Conservation (phyloP, 2,888 invertebrate genomes). For the Metopia argyrocephala region DNA sequence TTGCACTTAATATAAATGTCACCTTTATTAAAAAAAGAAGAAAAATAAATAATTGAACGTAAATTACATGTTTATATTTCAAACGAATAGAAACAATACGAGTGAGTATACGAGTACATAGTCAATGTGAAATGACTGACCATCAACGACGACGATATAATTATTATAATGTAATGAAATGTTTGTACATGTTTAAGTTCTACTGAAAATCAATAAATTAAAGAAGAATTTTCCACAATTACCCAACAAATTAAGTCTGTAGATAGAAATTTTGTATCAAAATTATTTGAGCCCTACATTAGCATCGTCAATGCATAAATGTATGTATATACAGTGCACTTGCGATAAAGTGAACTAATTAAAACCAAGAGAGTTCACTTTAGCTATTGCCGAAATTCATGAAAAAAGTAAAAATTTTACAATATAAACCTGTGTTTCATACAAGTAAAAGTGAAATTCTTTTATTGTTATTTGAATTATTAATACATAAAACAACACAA, state of each 20-base stretch:
- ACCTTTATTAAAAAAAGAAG: conserved; percentile 12
- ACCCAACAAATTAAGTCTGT: neutral
- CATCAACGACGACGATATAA: conserved; percentile 1
- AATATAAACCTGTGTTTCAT: neutral
- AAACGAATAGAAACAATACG: neutral
- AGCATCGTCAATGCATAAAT: too few species aligned
- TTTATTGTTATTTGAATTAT: too few species aligned
- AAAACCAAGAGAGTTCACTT: too few species aligned
- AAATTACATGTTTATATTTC: conserved; percentile 8
- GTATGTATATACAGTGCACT: too few species aligned
- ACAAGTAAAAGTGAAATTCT: too few species aligned
- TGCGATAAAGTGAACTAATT: too few species aligned
- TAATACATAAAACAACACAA: too few species aligned
- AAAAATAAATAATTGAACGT: neutral
- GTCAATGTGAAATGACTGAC: conserved; percentile 8
- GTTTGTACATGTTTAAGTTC: conserved; percentile 2
- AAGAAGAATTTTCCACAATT: conserved; percentile 7
- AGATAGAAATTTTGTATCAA: neutral
- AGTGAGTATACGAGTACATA: too few species aligned
- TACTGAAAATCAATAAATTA: conserved; percentile 28
- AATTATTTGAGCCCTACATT: too few species aligned
- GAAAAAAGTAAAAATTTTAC: neutral
- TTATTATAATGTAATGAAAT: conserved; percentile 18
- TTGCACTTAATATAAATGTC: conserved; percentile 40
- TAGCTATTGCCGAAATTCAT: neutral